A percentile compares a stretch with the other conserved stretches of the same genome.
These are phyloP conservation scores for Drosophila niveifrons DNA, from an alignment of 2,888 invertebrate species.

Conservation along the genomic window DNA sequence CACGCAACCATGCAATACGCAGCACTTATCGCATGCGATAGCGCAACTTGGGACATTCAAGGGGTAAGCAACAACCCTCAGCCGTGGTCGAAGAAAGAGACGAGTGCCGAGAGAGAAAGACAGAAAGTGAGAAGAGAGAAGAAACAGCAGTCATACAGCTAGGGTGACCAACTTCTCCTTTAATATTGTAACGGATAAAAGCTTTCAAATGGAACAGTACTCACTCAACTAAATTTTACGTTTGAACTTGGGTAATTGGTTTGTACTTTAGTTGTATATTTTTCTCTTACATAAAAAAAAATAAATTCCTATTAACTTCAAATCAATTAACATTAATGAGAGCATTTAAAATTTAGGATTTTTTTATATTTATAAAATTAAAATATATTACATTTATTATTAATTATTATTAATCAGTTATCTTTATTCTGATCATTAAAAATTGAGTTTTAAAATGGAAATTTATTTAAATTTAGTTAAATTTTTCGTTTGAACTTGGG, in stretches of 20 bases:
- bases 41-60: neutral
- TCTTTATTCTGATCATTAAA: too few relatives aligned
- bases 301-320: too few relatives aligned
- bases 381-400: too few relatives aligned
- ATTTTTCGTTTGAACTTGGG: neutral
- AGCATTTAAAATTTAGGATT: too few relatives aligned
- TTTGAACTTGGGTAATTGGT: too few relatives aligned
- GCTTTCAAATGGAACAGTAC: constrained; percentile 18
- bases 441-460: constrained; percentile 30
- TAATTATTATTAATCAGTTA: too few relatives aligned
- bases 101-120: neutral
- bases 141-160: constrained; percentile 1
- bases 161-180: constrained; percentile 45
- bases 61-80: constrained; percentile 52
- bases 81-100: neutral
- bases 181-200: constrained; percentile 38
- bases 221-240: neutral
- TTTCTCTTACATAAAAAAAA: too few relatives aligned
- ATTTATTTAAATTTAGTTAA: neutral
- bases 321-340: too few relatives aligned
- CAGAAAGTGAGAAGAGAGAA: neutral
- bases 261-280: too few relatives aligned
- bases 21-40: constrained; percentile 67
- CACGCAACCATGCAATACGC: constrained; percentile 43
- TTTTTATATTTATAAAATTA: too few relatives aligned